These are phyloP conservation scores for Atrichornis clamosus DNA, from an alignment of 2,113 vertebrate species.

Conservation along the genomic window DNA sequence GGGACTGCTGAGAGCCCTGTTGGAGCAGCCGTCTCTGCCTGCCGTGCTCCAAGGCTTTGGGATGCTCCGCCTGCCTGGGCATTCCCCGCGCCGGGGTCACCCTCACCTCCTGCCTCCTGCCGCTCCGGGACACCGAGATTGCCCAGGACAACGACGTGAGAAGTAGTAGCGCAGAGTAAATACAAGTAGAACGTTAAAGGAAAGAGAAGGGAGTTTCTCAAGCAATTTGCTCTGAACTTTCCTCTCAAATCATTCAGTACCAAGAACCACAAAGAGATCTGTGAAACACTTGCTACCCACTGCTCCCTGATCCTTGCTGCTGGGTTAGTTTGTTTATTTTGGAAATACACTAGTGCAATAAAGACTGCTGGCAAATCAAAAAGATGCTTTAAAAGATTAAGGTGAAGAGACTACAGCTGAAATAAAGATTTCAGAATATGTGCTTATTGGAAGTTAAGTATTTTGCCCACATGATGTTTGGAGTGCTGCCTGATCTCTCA, in stretches of 20 bases:
- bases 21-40: accelerated
- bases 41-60: accelerated
- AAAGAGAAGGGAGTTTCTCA: background rate
- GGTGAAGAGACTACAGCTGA: background rate
- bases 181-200: background rate
- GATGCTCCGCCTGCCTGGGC: background rate
- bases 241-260: background rate
- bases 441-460: constrained; percentile 10
- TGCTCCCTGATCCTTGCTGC: background rate
- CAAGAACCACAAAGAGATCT: background rate
- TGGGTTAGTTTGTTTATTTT: background rate
- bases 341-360: background rate
- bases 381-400: background rate
- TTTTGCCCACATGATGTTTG: constrained; percentile 2
- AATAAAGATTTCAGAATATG: background rate
- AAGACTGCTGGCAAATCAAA: background rate
- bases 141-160: background rate
- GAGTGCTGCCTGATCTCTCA: constrained; percentile 5
- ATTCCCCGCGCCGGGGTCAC: background rate
- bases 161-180: background rate
- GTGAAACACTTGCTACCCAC: background rate
- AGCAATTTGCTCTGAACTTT: background rate
- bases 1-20: background rate
- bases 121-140: background rate
- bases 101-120: background rate